These are phyloP conservation scores for Phlogophora meticulosa DNA, from an alignment of 2,888 invertebrate genomes.

Conservation along the genomic window DNA sequence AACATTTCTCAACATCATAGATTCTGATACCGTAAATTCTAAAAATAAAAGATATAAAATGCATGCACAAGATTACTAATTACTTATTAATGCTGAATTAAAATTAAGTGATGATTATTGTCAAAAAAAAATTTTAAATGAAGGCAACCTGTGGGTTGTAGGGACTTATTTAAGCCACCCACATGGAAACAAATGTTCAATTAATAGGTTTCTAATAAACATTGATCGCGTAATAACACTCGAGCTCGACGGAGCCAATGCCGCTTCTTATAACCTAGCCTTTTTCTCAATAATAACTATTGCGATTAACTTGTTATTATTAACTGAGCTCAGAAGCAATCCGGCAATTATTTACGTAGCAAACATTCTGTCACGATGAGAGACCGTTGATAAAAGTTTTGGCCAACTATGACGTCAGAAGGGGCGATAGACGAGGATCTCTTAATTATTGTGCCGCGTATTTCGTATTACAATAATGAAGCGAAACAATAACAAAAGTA, in stretches of 20 bases:
- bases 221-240: constrained; percentile 72
- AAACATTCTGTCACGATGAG: constrained; percentile 83
- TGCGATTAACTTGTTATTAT: constrained; percentile 82
- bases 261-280: constrained; percentile 73
- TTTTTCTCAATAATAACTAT: constrained; percentile 77
- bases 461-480: constrained; percentile 91
- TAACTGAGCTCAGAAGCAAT: constrained; percentile 78
- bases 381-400: constrained; percentile 84
- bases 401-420: constrained; percentile 84
- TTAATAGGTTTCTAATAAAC: constrained; percentile 80
- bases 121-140: too few species aligned
- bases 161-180: constrained; percentile 39
- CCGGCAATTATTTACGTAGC: constrained; percentile 83
- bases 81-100: too few species aligned
- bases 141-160: constrained; percentile 2
- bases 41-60: too few species aligned
- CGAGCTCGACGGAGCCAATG: constrained; percentile 68
- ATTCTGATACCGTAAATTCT: too few species aligned
- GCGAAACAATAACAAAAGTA: constrained; percentile 90
- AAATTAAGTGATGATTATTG: too few species aligned
- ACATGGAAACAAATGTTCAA: constrained; percentile 70
- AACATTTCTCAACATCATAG: too few species aligned
- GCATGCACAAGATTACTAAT: too few species aligned
- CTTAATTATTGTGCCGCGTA: constrained; percentile 89
- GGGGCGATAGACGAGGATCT: constrained; percentile 86